Conservation (phyloP, 2,888 invertebrate species). For the Andrena marginata region DNA sequence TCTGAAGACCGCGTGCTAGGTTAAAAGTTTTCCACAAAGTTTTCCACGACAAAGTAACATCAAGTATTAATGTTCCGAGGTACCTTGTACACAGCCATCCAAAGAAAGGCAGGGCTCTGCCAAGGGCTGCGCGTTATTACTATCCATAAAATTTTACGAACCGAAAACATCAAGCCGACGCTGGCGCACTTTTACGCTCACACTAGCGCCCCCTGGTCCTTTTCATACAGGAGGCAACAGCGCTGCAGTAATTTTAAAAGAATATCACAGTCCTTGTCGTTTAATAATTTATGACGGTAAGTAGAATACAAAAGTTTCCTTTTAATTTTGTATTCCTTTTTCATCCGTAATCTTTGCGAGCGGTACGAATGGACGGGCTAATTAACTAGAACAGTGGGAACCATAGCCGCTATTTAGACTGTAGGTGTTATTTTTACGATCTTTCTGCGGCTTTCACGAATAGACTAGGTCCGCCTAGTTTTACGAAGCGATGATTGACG, state of each 20-base stretch:
- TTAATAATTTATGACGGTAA: too few species aligned
- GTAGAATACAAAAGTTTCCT: too few species aligned
- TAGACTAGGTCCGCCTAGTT: conserved; percentile 13
- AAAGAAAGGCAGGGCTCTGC: conserved; percentile 55
- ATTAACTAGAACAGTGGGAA: neutral
- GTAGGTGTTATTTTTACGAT: conserved; percentile 37
- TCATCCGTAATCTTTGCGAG: neutral
- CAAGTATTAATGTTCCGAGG: conserved; percentile 14
- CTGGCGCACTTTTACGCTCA: conserved; percentile 27
- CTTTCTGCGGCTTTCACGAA: conserved; percentile 33
- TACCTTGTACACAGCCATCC: conserved; percentile 11
- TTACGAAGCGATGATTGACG: conserved; percentile 62
- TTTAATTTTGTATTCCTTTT: neutral
- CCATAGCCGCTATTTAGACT: neutral
- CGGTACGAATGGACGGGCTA: neutral
- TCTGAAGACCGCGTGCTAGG: too few species aligned
- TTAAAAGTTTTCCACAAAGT: neutral
- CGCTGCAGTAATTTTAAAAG: too few species aligned
- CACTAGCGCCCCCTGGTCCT: conserved; percentile 10
- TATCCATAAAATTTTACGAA: conserved; percentile 74
- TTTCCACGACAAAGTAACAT: neutral
- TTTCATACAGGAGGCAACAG: neutral
- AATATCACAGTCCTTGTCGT: too few species aligned
- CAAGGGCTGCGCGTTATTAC: conserved; percentile 66
- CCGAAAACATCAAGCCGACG: conserved; percentile 73